These are phyloP conservation scores for Didymodactylos carnosus DNA, from an alignment of 2,888 invertebrate genomes.

Conservation along the genomic window DNA sequence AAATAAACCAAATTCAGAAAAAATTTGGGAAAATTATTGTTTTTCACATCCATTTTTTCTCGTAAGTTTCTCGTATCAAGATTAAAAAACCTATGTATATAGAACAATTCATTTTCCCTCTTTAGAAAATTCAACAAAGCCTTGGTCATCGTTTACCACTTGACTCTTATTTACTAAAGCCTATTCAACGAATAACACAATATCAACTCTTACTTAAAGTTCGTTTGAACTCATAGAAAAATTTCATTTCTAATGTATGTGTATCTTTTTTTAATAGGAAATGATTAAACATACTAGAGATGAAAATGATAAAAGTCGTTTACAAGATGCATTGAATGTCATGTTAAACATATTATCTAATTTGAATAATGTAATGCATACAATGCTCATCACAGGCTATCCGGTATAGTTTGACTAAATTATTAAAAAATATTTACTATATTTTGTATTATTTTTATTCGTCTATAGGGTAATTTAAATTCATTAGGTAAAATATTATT, in stretches of 20 bases:
- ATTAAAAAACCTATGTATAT: conserved; percentile 14
- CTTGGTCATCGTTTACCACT: conserved; percentile 81
- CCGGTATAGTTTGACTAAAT: too few relatives aligned
- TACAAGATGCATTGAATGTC: conserved; percentile 78
- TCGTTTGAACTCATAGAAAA: background rate
- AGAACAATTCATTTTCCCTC: conserved; percentile 20
- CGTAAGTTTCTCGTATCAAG: conserved; percentile 23
- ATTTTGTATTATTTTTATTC: background rate
- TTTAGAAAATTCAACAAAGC: conserved; percentile 68
- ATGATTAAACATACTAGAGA: conserved; percentile 62
- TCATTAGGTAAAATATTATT: background rate
- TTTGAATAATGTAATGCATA: conserved; percentile 89
- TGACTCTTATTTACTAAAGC: conserved; percentile 78
- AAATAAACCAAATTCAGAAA: conserved; percentile 78
- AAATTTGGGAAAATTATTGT: conserved; percentile 56
- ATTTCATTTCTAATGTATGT: background rate
- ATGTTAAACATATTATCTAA: conserved; percentile 85
- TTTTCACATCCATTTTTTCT: conserved; percentile 34
- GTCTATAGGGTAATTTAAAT: background rate
- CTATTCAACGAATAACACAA: conserved; percentile 74
- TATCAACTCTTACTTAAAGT: conserved; percentile 37
- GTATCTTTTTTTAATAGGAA: conserved; percentile 39
- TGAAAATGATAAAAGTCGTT: conserved; percentile 47
- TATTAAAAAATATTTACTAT: background rate
- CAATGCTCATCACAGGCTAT: conserved; percentile 6